Evolutionary conservation across 2,888 invertebrate species (phyloP).

Genomic region (Apotomis betuletana): DNA sequence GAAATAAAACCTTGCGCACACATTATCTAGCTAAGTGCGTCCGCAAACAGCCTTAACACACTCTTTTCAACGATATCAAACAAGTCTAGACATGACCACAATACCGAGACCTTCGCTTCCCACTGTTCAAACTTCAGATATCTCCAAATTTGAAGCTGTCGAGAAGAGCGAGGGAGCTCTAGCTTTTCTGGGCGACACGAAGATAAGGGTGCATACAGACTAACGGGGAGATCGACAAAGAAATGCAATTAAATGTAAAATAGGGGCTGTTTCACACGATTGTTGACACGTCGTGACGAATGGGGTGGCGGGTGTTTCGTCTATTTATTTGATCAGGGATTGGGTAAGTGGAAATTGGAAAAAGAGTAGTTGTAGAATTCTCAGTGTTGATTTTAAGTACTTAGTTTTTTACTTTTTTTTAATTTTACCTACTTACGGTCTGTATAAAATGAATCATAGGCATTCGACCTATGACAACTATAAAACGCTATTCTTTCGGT

Average conservation of each 20-base stretch:
- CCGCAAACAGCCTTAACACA: conserved; percentile 72
- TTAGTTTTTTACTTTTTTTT: too few species aligned
- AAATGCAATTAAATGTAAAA: conserved; percentile 84
- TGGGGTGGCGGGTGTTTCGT: conserved; percentile 56
- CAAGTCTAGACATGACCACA: conserved; percentile 66
- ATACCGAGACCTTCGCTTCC: conserved; percentile 48
- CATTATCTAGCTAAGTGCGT: conserved; percentile 70
- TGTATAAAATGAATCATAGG: neutral
- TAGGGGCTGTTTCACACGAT: conserved; percentile 79
- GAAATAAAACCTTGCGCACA: conserved; percentile 60
- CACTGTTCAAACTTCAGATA: neutral
- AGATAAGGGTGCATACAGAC: conserved; percentile 80
- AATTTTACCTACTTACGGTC: neutral
- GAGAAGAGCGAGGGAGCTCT: conserved; percentile 49
- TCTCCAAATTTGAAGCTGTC: neutral
- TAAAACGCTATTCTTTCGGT: too few species aligned
- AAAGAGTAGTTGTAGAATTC: conserved; percentile 41
- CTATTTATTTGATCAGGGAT: conserved; percentile 38
- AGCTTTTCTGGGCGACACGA: conserved; percentile 49
- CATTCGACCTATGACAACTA: neutral
- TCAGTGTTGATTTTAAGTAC: conserved; percentile 16
- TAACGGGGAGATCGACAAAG: conserved; percentile 80
- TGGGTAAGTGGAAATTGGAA: conserved; percentile 25
- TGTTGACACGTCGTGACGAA: conserved; percentile 80
- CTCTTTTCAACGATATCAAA: conserved; percentile 75